Conservation (phyloP, 2,113 vertebrate species). For the Myodes glareolus region DNA sequence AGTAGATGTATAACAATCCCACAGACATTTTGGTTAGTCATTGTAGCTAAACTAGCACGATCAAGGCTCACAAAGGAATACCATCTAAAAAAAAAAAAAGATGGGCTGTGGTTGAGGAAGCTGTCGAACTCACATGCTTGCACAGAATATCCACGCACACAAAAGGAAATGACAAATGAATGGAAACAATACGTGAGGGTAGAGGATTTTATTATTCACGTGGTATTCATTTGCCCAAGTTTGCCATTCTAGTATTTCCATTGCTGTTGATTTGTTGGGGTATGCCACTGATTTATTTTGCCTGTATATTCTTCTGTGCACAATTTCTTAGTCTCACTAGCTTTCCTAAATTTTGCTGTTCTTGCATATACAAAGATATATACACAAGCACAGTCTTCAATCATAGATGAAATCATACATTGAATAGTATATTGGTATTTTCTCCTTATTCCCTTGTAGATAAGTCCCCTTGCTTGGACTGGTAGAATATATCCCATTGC, state of each 20-base stretch:
- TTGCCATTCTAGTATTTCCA: background rate
- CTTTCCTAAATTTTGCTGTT: background rate
- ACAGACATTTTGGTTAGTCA: background rate
- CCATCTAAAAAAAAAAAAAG: background rate
- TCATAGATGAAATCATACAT: background rate
- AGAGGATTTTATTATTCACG: background rate
- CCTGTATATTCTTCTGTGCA: background rate
- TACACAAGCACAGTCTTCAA: background rate
- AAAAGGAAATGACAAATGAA: background rate
- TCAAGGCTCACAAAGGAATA: background rate
- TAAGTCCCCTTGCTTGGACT: background rate
- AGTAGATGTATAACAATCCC: too few relatives aligned
- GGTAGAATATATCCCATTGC: background rate
- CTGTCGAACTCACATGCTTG: too few relatives aligned
- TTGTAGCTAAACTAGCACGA: background rate
- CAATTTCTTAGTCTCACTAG: background rate
- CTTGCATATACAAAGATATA: background rate
- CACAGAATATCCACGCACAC: background rate
- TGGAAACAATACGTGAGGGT: background rate
- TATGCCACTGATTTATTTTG: background rate
- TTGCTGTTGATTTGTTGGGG: background rate
- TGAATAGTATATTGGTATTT: background rate
- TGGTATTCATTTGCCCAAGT: background rate
- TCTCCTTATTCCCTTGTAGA: background rate
- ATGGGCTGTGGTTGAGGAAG: background rate